Evolutionary conservation across 1,140 invertebrate species (phyloP).

Genomic region (Micrasema minimum): DNA sequence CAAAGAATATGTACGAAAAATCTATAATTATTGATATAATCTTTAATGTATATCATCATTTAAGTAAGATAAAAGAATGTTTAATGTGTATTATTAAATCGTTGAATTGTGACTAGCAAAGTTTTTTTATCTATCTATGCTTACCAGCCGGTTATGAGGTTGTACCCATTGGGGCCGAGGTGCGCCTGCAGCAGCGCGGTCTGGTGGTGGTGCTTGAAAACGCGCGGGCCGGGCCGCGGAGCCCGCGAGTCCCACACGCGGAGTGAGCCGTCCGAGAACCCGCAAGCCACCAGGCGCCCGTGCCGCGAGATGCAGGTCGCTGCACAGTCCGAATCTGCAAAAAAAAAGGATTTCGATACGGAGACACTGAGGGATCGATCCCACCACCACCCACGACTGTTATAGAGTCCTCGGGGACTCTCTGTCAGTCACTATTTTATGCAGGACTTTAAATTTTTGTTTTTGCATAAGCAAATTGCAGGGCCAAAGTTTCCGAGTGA

Average conservation of each 20-base stretch:
- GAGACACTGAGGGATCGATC: too few relatives aligned
- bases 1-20: too few relatives aligned
- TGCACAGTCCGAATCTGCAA: conserved; percentile 47
- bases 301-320: conserved; percentile 52
- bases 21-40: too few relatives aligned
- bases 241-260: conserved; percentile 64
- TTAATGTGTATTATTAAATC: neutral
- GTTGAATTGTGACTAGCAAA: neutral
- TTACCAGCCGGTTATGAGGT: conserved; percentile 59
- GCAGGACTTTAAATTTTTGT: too few relatives aligned
- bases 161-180: conserved; percentile 52
- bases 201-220: conserved; percentile 48
- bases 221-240: conserved; percentile 12
- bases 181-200: conserved; percentile 58
- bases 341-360: neutral
- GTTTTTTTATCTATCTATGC: too few relatives aligned
- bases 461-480: neutral
- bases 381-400: too few relatives aligned
- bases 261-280: conserved; percentile 66
- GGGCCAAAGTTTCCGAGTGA: too few relatives aligned
- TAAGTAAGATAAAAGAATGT: neutral
- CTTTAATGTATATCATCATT: conserved; percentile 1
- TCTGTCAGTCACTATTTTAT: too few relatives aligned
- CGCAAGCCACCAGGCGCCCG: conserved; percentile 56
- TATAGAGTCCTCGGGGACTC: too few relatives aligned